Evolutionary conservation across 2,113 vertebrate species (phyloP).

Genomic region (Actenoides hombroni): DNA sequence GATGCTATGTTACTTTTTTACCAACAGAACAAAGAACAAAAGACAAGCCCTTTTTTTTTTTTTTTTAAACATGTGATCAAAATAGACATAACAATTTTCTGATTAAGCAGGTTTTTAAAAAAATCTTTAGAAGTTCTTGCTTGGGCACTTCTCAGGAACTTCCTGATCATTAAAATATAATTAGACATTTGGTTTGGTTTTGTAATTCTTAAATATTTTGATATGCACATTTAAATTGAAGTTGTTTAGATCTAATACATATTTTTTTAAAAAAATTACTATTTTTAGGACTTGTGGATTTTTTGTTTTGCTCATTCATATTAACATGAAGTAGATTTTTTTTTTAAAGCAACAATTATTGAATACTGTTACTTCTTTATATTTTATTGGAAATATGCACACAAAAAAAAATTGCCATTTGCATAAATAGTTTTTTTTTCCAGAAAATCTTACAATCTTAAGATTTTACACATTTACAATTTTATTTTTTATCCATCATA

Average conservation of each 20-base stretch:
- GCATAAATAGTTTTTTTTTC: not conserved
- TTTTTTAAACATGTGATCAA: not conserved
- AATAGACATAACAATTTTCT: not conserved
- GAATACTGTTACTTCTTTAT: not conserved
- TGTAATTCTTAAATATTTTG: not conserved
- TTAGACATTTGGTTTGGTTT: not conserved
- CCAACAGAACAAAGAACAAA: not conserved
- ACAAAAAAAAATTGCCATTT: not conserved
- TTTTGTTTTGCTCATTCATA: not conserved
- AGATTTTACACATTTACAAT: not conserved
- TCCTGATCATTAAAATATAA: not conserved
- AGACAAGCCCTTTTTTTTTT: not conserved
- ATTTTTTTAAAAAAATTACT: not conserved
- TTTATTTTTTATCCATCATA: not conserved
- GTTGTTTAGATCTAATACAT: not conserved
- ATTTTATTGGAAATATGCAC: not conserved
- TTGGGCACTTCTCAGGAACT: not conserved
- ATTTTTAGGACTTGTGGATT: not conserved
- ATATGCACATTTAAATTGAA: not conserved
- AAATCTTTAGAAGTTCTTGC: not conserved
- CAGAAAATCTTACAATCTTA: not conserved
- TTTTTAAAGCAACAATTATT: not conserved
- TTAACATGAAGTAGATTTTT: not conserved
- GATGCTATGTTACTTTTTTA: not conserved
- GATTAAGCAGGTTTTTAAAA: not conserved